A percentile compares a stretch with the other conserved stretches of the same genome.
These are phyloP conservation scores for Scortum barcoo DNA, from an alignment of 2,113 vertebrate genomes.

Conservation along the genomic window DNA sequence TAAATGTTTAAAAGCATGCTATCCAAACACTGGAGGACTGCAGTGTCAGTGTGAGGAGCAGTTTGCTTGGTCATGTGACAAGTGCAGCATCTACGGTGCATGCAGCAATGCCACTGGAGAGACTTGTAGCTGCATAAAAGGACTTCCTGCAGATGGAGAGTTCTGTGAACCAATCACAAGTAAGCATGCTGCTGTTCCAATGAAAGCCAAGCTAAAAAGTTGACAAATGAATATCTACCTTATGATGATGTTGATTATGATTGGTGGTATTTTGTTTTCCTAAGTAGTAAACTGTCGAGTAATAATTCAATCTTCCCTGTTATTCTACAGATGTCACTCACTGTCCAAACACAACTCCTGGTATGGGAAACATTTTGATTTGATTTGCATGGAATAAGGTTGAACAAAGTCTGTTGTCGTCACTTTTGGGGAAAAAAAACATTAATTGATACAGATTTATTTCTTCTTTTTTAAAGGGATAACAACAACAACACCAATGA, in stretches of 20 bases:
- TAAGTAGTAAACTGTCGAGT: not conserved
- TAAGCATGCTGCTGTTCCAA: rapidly evolving
- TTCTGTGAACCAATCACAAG: no score
- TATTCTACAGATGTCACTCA: conserved; percentile 1
- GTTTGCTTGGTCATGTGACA: conserved; percentile 62
- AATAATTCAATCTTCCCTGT: not conserved
- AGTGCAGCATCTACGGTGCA: no score
- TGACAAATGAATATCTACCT: not conserved
- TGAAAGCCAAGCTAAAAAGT: not conserved
- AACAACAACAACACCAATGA: not conserved
- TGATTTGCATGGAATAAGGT: not conserved
- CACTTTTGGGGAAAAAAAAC: no score
- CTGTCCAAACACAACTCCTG: conserved; percentile 3
- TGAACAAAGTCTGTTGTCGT: not conserved
- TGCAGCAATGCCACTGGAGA: no score
- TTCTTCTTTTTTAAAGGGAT: no score
- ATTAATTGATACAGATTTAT: no score
- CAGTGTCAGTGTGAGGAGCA: conserved; percentile 66
- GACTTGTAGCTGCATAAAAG: no score
- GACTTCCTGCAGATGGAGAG: no score
- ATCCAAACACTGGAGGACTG: not conserved
- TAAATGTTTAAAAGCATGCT: conserved; percentile 67
- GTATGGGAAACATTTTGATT: conserved; percentile 4
- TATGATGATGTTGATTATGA: not conserved
- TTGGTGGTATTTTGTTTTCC: not conserved